A percentile compares a stretch with the other conserved stretches of the same genome.
Conservation (phyloP, 2,888 invertebrate species). For the Eupithecia exiguata region DNA sequence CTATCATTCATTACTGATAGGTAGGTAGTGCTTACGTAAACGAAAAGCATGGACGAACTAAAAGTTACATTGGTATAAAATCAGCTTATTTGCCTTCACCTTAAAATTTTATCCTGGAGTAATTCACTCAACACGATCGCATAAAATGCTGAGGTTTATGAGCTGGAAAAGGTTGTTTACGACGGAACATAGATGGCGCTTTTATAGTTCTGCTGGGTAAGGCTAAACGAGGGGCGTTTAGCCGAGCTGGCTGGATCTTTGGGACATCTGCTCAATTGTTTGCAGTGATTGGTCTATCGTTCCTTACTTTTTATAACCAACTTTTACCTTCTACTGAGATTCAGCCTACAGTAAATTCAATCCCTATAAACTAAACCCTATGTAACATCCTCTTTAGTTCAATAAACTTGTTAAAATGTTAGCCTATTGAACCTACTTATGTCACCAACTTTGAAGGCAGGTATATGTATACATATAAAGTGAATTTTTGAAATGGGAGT, state of each 20-base stretch:
- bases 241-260: background rate
- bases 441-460: background rate
- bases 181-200: constrained; percentile 19
- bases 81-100: constrained; percentile 8
- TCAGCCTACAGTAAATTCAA: too few relatives aligned
- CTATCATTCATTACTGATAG: too few relatives aligned
- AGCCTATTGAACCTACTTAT: background rate
- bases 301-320: constrained; percentile 3
- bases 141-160: constrained; percentile 19
- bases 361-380: too few relatives aligned
- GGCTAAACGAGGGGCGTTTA: constrained; percentile 10
- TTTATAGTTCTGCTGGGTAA: constrained; percentile 14
- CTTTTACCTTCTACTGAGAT: too few relatives aligned
- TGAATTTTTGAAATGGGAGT: too few relatives aligned
- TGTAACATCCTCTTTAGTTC: too few relatives aligned
- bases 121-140: constrained; percentile 9
- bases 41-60: background rate
- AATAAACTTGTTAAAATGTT: background rate
- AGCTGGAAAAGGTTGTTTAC: constrained; percentile 24
- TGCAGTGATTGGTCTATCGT: constrained; percentile 8
- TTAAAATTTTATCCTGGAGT: constrained; percentile 2
- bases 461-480: too few relatives aligned
- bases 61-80: background rate
- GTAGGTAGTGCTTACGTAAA: background rate
- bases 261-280: constrained; percentile 9